Evolutionary conservation across 2,797 vertebrate genomes (phyloP), one percentile per base, ranked within the genome.

Genomic region (Melanotaenia parkinsoni): DNA sequence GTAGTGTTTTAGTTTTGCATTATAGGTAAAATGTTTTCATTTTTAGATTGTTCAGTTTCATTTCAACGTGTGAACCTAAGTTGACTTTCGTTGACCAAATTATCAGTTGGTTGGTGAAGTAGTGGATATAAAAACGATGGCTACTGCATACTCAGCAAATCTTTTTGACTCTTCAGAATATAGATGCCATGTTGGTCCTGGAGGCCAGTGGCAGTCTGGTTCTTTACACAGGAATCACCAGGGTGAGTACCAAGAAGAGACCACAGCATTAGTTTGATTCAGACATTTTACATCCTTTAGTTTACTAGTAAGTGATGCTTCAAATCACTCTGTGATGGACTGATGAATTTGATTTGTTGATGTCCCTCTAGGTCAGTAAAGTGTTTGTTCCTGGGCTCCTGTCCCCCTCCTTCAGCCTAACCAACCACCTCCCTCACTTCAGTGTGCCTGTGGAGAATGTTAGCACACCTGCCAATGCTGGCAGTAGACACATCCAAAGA

Each of bases 141-240:
- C 59, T 33, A 13, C 16, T 69, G 24, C 2, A 22, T 1, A 53
- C 18, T 50, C 18, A 57, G 5, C 75, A 12, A 20, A 54, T 18
- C n/a, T 28, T 26, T 69, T 24, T 80, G 24, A 20, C 1, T 72
- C 64, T 26, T 30, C 88, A 99, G 97, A 96, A 93, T 54, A 96
- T 98, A 54, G 92, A 96, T 62, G 96, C 94, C 0, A 96, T 99
- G 94, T 84, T 99, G 88, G 94, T 99, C 72, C 92, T 99, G 67
- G 98, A 99, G 78, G 92, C 94, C 79, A 97, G 94, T 80, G 97
- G 98, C 40, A 99, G 95, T 87, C 90, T 99, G 87, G 96, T 98
- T 63, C 93, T 99, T 11, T 99, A 98, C 88, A 98, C 97, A 0
- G 98, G 98, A 84, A 86, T 97, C 68, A 96, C 96, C 72, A 93